phyloP scores from a whole-genome alignment of 2,113 vertebrate genomes.

The Rallus limicola region DNA sequence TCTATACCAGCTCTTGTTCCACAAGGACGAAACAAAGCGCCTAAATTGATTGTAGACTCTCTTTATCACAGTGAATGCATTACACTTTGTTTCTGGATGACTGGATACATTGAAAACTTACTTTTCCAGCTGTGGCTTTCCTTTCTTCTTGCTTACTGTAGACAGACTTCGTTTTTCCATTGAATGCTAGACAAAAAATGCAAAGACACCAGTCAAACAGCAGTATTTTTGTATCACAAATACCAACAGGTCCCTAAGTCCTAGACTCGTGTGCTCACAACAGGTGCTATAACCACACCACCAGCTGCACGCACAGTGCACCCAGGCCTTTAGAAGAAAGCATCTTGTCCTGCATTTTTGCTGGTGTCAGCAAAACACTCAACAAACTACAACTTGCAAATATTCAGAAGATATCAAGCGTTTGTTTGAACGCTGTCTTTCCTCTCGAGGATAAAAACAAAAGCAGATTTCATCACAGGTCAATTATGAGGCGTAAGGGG shows the following conservation, averaged over 20 bases:
- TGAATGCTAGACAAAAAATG: slow-evolving; percentile 69
- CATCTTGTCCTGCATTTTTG: neutral
- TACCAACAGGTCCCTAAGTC: neutral
- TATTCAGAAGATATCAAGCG: neutral
- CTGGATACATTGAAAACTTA: slow-evolving; percentile 57
- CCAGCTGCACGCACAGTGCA: neutral
- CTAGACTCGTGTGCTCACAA: neutral
- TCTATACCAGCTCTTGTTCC: neutral
- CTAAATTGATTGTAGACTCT: neutral
- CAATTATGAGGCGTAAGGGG: neutral
- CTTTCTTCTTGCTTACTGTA: slow-evolving; percentile 79
- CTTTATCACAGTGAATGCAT: neutral
- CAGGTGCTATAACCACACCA: neutral
- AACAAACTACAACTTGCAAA: neutral
- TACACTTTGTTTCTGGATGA: neutral
- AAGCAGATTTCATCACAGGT: neutral
- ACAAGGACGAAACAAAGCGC: neutral
- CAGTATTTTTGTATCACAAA: neutral
- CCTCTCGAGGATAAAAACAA: neutral
- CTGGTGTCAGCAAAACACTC: neutral
- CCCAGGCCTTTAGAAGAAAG: neutral
- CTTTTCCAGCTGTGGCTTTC: slow-evolving; percentile 80
- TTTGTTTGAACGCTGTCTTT: neutral
- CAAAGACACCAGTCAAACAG: slow-evolving; percentile 2
- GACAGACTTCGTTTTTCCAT: slow-evolving; percentile 75